Evolutionary conservation across 2,888 invertebrate genomes (phyloP).

Genomic region (Eristalis intricaria): DNA sequence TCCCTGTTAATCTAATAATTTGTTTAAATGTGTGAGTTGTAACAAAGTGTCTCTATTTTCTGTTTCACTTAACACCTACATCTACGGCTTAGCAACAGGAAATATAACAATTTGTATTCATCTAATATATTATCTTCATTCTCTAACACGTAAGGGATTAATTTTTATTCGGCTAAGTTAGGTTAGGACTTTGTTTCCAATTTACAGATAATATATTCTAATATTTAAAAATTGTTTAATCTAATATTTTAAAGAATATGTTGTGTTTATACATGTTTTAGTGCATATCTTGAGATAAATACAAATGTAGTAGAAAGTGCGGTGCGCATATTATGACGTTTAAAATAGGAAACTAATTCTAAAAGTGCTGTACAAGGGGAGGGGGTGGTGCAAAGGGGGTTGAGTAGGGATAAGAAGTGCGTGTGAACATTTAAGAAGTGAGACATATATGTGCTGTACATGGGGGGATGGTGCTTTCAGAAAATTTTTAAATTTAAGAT

Average conservation of each 20-base stretch:
- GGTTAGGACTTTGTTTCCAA: background rate
- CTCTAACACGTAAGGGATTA: constrained; percentile 31
- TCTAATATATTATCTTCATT: constrained; percentile 18
- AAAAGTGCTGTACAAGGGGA: background rate
- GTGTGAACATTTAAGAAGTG: too few relatives aligned
- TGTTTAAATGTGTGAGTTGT: constrained; percentile 52
- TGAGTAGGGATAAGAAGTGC: too few relatives aligned
- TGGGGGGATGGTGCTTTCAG: too few relatives aligned
- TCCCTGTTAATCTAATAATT: background rate
- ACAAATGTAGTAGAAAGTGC: constrained; percentile 71
- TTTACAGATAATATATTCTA: background rate
- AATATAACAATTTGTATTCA: constrained; percentile 53
- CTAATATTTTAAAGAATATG: constrained; percentile 6
- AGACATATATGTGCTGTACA: too few relatives aligned
- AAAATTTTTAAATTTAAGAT: too few relatives aligned
- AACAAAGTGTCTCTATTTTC: constrained; percentile 37
- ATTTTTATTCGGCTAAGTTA: constrained; percentile 36
- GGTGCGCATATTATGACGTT: constrained; percentile 42
- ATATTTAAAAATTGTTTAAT: constrained; percentile 14
- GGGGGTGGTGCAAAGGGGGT: too few relatives aligned
- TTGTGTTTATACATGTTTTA: constrained; percentile 72
- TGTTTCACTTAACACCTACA: constrained; percentile 10
- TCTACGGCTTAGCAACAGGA: constrained; percentile 36
- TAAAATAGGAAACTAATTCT: background rate
- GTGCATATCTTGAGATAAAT: constrained; percentile 74